Conservation (phyloP, 2,888 invertebrate genomes). For the Furcula furcula region DNA sequence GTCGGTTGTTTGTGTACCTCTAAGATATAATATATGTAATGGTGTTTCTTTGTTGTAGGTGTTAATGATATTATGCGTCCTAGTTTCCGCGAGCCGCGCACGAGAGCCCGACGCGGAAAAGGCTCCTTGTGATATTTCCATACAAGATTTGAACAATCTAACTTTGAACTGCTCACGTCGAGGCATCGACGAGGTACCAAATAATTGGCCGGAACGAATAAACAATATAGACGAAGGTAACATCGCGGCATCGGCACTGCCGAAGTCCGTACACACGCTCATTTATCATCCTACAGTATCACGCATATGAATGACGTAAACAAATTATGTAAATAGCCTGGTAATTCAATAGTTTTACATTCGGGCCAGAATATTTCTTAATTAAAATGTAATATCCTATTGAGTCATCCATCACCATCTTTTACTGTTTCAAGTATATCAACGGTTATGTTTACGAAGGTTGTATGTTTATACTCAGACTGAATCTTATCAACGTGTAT, state of each 20-base stretch:
- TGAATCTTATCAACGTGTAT: too few species aligned
- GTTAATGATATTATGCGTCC: conserved; percentile 66
- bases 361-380: conserved; percentile 8
- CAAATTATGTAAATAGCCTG: conserved; percentile 38
- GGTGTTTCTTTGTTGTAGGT: conserved; percentile 74
- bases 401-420: conserved; percentile 12
- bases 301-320: conserved; percentile 27
- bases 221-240: conserved; percentile 63
- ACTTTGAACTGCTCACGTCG: conserved; percentile 71
- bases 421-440: conserved; percentile 10
- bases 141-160: conserved; percentile 56
- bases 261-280: conserved; percentile 17
- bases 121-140: conserved; percentile 54
- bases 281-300: conserved; percentile 31
- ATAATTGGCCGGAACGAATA: conserved; percentile 59
- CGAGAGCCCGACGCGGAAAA: conserved; percentile 38
- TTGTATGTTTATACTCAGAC: too few species aligned
- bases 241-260: conserved; percentile 2
- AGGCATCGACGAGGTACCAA: conserved; percentile 51
- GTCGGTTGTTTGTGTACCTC: conserved; percentile 34
- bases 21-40: conserved; percentile 48
- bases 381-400: conserved; percentile 16
- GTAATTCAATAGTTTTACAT: conserved; percentile 23
- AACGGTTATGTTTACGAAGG: too few species aligned
- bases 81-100: conserved; percentile 53